Percentiles rank a stretch among this genome's conserved stretches.
Evolutionary conservation across 2,797 vertebrate genomes (phyloP).

Genomic region (Pyrrhura leucotis): DNA sequence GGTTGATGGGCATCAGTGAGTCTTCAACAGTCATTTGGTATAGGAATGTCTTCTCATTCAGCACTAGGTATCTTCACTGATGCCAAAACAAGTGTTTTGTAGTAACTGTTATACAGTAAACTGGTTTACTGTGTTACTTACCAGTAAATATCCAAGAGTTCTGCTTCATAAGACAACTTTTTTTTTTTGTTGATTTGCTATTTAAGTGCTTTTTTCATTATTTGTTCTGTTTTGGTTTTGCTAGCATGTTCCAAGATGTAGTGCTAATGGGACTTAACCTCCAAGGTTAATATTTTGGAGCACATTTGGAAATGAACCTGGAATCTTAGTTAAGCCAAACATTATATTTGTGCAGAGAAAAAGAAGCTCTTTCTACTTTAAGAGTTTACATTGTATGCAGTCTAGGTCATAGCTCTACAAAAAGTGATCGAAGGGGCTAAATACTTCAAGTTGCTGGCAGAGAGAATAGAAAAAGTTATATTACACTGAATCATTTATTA

Average conservation of each 20-base stretch:
- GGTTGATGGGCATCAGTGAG: not conserved
- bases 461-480: not conserved
- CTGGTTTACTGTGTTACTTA: not conserved
- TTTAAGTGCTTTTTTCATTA: not conserved
- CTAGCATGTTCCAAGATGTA: not conserved
- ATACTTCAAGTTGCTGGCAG: not conserved
- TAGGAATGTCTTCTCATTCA: not conserved
- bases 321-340: not conserved
- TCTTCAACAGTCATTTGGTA: not conserved
- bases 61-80: not conserved
- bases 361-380: not conserved
- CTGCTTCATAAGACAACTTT: not conserved
- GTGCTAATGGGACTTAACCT: not conserved
- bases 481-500: not conserved
- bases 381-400: not conserved
- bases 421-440: not conserved
- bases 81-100: not conserved
- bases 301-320: not conserved
- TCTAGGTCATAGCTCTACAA: not conserved
- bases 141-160: not conserved
- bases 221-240: not conserved
- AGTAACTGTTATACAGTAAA: not conserved
- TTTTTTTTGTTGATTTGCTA: not conserved
- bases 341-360: not conserved
- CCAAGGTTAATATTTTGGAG: not conserved